Evolutionary conservation across 2,888 invertebrate species (phyloP).

Genomic region (Neoitamus cyanurus): DNA sequence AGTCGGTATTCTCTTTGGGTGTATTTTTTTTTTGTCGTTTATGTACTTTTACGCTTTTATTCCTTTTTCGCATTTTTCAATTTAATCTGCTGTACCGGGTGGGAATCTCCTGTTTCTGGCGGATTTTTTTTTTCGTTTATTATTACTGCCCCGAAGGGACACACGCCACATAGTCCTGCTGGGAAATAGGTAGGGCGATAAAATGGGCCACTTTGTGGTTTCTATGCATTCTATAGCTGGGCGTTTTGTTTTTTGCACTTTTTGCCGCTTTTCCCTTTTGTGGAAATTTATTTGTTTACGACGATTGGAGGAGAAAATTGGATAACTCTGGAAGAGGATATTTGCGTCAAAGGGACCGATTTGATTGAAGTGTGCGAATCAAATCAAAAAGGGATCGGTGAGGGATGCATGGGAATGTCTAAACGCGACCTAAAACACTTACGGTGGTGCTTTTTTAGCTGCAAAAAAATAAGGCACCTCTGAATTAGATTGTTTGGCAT

Average conservation of each 20-base stretch:
- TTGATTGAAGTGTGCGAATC: too few species aligned
- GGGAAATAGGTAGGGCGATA: background rate
- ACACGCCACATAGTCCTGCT: background rate
- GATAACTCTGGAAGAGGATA: background rate
- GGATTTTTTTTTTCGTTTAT: background rate
- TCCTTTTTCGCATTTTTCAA: background rate
- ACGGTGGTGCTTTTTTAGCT: too few species aligned
- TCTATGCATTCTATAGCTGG: background rate
- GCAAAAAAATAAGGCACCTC: too few species aligned
- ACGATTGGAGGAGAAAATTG: background rate
- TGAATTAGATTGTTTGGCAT: too few species aligned
- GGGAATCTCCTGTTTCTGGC: background rate
- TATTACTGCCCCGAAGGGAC: background rate
- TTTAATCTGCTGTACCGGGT: background rate
- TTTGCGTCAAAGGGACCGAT: background rate
- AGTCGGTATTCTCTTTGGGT: background rate
- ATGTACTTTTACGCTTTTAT: background rate
- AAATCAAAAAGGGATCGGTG: too few species aligned
- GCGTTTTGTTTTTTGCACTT: background rate
- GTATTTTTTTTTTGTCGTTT: background rate
- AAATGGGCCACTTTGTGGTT: constrained; percentile 14
- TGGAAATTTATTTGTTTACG: background rate
- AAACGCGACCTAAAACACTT: too few species aligned
- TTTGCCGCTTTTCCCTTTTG: background rate
- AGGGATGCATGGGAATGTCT: too few species aligned